Evolutionary conservation across 2,113 vertebrate species (phyloP).

Genomic region (Diadophis punctatus): DNA sequence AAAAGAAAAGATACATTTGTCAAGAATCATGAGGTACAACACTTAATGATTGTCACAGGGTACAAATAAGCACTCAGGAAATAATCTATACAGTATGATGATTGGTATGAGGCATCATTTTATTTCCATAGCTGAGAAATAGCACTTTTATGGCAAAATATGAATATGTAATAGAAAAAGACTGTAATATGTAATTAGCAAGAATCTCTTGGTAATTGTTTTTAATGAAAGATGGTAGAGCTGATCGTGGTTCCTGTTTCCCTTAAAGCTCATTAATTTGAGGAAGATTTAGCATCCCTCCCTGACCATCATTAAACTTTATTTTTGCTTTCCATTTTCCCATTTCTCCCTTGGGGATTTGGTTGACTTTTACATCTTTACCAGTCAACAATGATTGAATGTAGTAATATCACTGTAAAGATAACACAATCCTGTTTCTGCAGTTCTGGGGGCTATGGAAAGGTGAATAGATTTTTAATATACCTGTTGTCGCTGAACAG

Average conservation of each 20-base stretch:
- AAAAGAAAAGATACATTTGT: no score
- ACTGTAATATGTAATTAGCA: background rate
- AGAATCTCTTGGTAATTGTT: slow-evolving; percentile 53
- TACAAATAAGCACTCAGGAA: no score
- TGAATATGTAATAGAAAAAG: slow-evolving; percentile 30
- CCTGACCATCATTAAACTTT: slow-evolving; percentile 59
- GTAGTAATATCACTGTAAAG: slow-evolving; percentile 68
- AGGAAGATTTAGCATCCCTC: slow-evolving; percentile 61
- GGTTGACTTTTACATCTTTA: slow-evolving; percentile 49
- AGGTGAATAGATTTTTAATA: slow-evolving; percentile 33
- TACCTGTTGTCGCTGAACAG: background rate
- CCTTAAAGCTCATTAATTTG: slow-evolving; percentile 50
- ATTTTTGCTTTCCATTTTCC: slow-evolving; percentile 59
- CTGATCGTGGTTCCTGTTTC: slow-evolving; percentile 42
- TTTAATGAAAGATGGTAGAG: slow-evolving; percentile 60
- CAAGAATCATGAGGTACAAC: no score
- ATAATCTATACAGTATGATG: background rate
- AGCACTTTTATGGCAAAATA: background rate
- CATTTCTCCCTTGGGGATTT: slow-evolving; percentile 40
- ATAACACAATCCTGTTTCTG: slow-evolving; percentile 59
- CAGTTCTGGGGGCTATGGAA: slow-evolving; percentile 25
- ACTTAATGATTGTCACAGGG: no score
- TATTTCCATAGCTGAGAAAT: background rate
- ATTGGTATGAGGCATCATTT: background rate
- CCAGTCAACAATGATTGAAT: slow-evolving; percentile 62